phyloP scores from a whole-genome alignment of 2,888 invertebrate genomes.

The Schrankia costaestrigalis region DNA sequence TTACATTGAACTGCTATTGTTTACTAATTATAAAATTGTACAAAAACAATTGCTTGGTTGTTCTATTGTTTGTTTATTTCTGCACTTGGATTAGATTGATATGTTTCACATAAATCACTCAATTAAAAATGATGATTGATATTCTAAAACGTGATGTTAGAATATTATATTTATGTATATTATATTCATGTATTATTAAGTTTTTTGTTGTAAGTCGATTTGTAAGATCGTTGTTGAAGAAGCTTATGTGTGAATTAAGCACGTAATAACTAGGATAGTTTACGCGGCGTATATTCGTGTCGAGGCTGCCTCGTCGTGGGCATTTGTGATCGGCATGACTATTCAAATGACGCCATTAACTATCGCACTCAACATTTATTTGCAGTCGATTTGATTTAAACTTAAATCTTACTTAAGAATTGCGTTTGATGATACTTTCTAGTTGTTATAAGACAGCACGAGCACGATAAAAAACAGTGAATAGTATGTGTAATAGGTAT shows the following conservation, averaged over 20 bases:
- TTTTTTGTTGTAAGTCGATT: no score
- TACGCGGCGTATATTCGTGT: conserved; percentile 69
- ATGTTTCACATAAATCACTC: no score
- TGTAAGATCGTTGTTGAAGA: conserved; percentile 25
- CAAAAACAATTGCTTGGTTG: no score
- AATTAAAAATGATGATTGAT: no score
- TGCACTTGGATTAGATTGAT: no score
- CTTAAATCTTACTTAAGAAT: conserved; percentile 23
- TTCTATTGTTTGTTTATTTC: no score
- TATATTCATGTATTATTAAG: no score
- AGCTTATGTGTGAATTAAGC: conserved; percentile 40
- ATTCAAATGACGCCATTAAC: conserved; percentile 38
- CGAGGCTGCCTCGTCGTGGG: conserved; percentile 65
- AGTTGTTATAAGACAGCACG: conserved; percentile 24
- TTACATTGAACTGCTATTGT: conserved; percentile 17
- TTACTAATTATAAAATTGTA: conserved; percentile 6
- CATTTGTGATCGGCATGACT: conserved; percentile 57
- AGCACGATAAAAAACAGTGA: background rate
- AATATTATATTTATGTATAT: no score
- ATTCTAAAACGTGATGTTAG: no score
- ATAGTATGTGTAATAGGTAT: background rate
- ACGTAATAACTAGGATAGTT: conserved; percentile 56
- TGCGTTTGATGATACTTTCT: conserved; percentile 26
- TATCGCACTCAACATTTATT: conserved; percentile 29
- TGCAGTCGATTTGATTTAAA: conserved; percentile 18